Evolutionary conservation across 2,113 vertebrate species (phyloP), one percentile per base, ranked within the genome.

Genomic region (Rhagologus leucostigma): DNA sequence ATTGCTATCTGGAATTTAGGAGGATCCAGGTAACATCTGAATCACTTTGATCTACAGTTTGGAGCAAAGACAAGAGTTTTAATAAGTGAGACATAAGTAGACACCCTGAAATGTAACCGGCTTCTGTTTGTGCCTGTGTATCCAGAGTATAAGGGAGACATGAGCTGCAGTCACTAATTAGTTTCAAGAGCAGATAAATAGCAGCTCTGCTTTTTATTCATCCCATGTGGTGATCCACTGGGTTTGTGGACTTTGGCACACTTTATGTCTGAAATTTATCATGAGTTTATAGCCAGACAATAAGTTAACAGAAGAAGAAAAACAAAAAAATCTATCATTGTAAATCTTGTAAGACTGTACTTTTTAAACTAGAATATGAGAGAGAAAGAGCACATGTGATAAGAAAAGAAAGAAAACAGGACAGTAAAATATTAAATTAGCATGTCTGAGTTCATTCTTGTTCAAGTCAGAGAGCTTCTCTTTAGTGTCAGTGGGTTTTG

Each of bases 221-320:
- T 94, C 92, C 80, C 80, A 49, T 83, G 89, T 87, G 85, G 41
- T 93, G 85, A 94, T 73, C 91, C 50, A 87, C 63, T 83, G 74
- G 39, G 59, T 94, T 95, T 95, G 93, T 92, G 91, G 87, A 87
- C 79, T 95, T 90, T 69, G 85, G 64, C 60, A 89, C 39, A 86
- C 71, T 96, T 96, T 95, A 95, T 90, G 53, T 83, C 70, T 80
- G 53, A 87, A 88, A 95, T 95, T 96, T 95, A 87, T 96, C 94
- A 81, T 65, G 57, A 65, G 63, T 96, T 96, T 96, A 93, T 76
- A 83, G 84, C 67, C 50, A 76, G 65, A 78, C 62, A 90, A 70
- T 88, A 96, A 95, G 75, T 93, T 85, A 96, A 82, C 69, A 76
- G n/a, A 83, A 81, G 35, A 90, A 50, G 33, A 62, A 74, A 62